phyloP scores from a whole-genome alignment of 2,113 vertebrate genomes.

The Pandion haliaetus region DNA sequence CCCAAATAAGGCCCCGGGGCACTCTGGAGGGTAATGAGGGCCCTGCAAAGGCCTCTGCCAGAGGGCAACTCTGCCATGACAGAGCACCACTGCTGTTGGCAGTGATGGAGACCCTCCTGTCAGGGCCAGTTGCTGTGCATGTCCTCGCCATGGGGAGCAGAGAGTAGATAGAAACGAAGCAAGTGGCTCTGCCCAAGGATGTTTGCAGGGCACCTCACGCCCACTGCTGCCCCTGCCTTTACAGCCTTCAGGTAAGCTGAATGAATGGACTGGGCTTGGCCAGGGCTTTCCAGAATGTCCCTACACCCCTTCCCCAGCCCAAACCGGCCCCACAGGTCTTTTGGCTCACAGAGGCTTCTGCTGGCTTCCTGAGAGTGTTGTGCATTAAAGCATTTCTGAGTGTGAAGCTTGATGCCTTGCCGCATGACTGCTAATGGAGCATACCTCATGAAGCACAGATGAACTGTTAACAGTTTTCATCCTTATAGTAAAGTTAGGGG shows the following conservation, averaged over 20 bases:
- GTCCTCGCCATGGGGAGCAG: rapidly evolving
- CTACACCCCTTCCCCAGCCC: rapidly evolving
- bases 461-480: not conserved
- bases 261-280: not conserved
- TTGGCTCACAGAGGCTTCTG: not conserved
- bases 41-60: not conserved
- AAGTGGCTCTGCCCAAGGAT: not conserved
- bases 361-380: not conserved
- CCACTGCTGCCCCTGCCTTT: too few relatives aligned
- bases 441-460: not conserved
- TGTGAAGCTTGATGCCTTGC: not conserved
- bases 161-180: rapidly evolving
- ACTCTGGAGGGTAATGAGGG: not conserved
- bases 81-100: not conserved
- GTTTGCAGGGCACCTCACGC: rapidly evolving
- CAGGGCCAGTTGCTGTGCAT: not conserved
- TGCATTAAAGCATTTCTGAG: not conserved
- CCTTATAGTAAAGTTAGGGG: not conserved
- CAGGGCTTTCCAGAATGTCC: not conserved
- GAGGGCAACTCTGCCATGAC: not conserved
- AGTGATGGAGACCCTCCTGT: rapidly evolving
- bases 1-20: not conserved
- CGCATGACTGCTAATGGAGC: rapidly evolving
- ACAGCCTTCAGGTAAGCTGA: not conserved
- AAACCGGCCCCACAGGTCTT: not conserved